Evolutionary conservation across 2,113 vertebrate genomes (phyloP), one percentile per base, ranked within the genome.

Genomic region (Tympanuchus pallidicinctus): DNA sequence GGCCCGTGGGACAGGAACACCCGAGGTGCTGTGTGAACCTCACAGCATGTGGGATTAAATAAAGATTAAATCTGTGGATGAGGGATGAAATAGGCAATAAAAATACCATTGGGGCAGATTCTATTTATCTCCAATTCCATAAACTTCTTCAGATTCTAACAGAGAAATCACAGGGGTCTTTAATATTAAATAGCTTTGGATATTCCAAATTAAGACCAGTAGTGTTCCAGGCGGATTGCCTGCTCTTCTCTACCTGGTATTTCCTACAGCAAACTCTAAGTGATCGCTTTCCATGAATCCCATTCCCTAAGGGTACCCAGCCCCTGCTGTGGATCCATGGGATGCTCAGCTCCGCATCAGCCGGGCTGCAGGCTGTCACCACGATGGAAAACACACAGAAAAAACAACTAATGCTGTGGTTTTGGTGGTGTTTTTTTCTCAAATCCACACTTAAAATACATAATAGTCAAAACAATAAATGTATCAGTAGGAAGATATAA

Each of bases 91-190:
- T 21, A 40, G 17, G 8, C 34, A 11, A 13, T 13, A 34, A 34
- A 72, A 73, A 57, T n/a, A 79, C 52, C 32, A 4, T 28, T 8
- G 8, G 13, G 25, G 66, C 66, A 47, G n/a, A 24, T 5, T 34
- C 24, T 18, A 0, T 8, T 6, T 17, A 8, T 47, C 13, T 60
- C 34, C 42, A 24, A 0, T 8, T 60, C 30, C 52, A 24, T 42
- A 19, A 24, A 34, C 5, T 21, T 43, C 42, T 43, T 19, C 16
- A 7, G 16, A 7, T 47, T 59, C 36, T 38, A 15, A 8, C 36
- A 38, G 11, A 30, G 48, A 50, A n/a, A 30, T 65, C 27, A 30
- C 1, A 75, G 82, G 13, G 42, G 27, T 10, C 15, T 8, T 42
- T 47, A 30, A 6, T 10, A 18, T 10, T 47, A 47, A 25, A 6